Evolutionary conservation across 2,888 invertebrate genomes (phyloP).

Genomic region (Sarcophaga variegata): DNA sequence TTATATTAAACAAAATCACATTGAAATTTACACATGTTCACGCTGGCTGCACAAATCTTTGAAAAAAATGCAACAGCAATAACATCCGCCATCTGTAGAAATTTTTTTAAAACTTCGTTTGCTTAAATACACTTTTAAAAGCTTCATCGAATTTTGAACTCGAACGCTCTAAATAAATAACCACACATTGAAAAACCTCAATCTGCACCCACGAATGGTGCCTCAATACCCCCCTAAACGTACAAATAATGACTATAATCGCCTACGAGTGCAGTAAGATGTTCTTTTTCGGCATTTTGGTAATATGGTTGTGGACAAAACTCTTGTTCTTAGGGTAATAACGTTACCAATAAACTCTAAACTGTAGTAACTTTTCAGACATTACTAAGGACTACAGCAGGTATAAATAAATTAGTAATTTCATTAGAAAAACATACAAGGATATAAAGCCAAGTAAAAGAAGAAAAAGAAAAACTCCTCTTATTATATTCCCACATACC

Average conservation of each 20-base stretch:
- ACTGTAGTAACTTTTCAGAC: slow-evolving; percentile 39
- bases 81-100: too few relatives aligned
- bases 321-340: slow-evolving; percentile 48
- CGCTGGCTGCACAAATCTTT: not conserved
- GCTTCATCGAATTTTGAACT: not conserved
- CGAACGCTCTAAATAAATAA: not conserved
- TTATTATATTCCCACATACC: too few relatives aligned
- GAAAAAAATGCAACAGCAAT: not conserved
- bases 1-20: not conserved
- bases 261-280: too few relatives aligned
- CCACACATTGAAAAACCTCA: not conserved
- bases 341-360: slow-evolving; percentile 63
- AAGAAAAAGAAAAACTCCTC: too few relatives aligned
- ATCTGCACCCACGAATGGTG: not conserved
- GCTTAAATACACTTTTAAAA: too few relatives aligned
- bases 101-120: too few relatives aligned
- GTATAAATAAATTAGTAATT: not conserved
- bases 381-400: not conserved
- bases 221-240: not conserved
- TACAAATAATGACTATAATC: too few relatives aligned
- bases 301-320: slow-evolving; percentile 37
- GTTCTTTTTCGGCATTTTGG: not conserved
- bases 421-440: too few relatives aligned
- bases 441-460: too few relatives aligned
- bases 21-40: too few relatives aligned